phyloP scores from a whole-genome alignment of 2,113 vertebrate genomes.

The Atherinomorus stipes region DNA sequence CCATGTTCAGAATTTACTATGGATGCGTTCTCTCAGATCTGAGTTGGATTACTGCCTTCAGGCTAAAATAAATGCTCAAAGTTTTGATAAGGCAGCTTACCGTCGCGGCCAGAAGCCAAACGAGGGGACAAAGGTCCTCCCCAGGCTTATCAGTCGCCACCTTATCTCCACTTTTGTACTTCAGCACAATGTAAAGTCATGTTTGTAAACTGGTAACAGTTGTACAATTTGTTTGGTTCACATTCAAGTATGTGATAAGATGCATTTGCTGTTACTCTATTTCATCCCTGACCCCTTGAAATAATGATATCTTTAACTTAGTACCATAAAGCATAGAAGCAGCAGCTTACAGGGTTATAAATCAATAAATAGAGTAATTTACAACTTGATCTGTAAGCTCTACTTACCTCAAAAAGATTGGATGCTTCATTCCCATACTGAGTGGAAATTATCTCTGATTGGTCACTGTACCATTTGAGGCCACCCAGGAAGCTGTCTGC shows the following conservation, averaged over 20 bases:
- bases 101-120: constrained; percentile 48
- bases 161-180: constrained; percentile 70
- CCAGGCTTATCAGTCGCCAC: constrained; percentile 52
- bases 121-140: constrained; percentile 77
- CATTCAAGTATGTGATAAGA: constrained; percentile 32
- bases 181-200: constrained; percentile 45
- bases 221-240: constrained; percentile 53
- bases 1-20: constrained; percentile 60
- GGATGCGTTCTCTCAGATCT: constrained; percentile 52
- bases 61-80: constrained; percentile 61
- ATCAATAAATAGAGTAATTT: not conserved
- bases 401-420: constrained; percentile 97
- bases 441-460: constrained; percentile 98
- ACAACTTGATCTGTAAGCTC: not conserved
- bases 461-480: constrained; percentile 99
- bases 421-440: constrained; percentile 96
- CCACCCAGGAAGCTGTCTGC: constrained; percentile 97
- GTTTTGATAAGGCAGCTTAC: constrained; percentile 70
- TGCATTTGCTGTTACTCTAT: constrained; percentile 32
- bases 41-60: constrained; percentile 45
- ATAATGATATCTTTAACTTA: constrained; percentile 22
- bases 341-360: not conserved
- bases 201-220: constrained; percentile 67
- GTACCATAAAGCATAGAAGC: not conserved
- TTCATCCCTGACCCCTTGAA: constrained; percentile 46